A percentile compares a stretch with the other conserved stretches of the same genome.
Evolutionary conservation across 1,140 invertebrate species (phyloP).

Genomic region (Globodera rostochiensis): DNA sequence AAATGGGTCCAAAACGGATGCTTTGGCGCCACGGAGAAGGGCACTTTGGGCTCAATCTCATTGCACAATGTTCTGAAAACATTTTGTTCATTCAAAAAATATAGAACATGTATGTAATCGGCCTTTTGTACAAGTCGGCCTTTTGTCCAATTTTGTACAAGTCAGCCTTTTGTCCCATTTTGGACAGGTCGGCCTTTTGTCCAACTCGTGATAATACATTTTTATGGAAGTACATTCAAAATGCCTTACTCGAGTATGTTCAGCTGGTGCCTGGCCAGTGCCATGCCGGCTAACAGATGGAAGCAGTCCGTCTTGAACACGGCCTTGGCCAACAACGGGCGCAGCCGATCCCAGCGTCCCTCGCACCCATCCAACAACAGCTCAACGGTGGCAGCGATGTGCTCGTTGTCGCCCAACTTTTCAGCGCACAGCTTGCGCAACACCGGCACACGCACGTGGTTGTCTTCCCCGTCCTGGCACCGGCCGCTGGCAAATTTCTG

Average conservation of each 20-base stretch:
- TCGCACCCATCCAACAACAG: slow-evolving; percentile 7
- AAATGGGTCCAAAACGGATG: slow-evolving; percentile 20
- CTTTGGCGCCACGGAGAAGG: slow-evolving; percentile 7
- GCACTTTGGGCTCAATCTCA: slow-evolving; percentile 8
- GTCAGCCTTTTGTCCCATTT: too few relatives aligned
- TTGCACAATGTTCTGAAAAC: slow-evolving; percentile 10
- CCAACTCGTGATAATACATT: too few relatives aligned
- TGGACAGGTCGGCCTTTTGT: too few relatives aligned
- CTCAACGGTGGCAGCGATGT: background rate
- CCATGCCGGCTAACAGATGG: background rate
- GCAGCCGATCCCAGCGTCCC: background rate
- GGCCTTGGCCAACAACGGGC: background rate
- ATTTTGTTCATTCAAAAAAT: background rate
- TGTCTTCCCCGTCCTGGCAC: background rate
- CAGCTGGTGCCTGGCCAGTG: background rate
- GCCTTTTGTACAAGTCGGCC: too few relatives aligned
- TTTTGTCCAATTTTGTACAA: too few relatives aligned
- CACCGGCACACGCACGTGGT: background rate
- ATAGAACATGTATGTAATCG: background rate
- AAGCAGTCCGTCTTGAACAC: background rate
- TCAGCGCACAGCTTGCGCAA: background rate
- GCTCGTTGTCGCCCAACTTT: background rate
- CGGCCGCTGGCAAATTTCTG: background rate
- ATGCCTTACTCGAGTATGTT: background rate
- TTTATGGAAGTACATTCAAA: too few relatives aligned